Base-by-base conservation (phyloP, 2,113 vertebrate species). In the Danionella cerebrum region DNA sequence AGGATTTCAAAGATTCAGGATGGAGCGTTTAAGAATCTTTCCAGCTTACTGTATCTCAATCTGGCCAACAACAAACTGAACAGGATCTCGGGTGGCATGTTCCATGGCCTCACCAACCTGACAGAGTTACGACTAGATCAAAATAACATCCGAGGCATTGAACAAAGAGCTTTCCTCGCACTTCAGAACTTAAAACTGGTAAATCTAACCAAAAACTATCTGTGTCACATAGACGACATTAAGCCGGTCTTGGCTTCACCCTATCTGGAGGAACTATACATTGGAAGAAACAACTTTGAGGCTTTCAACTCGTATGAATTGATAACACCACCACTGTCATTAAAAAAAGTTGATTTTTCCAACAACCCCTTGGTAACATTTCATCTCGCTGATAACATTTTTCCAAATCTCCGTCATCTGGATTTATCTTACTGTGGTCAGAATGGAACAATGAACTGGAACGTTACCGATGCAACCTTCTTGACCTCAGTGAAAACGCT, bases 391-490 rank as follows among this genome's bases (percentile, higher is more conserved):
- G 74, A 80, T 3, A 55, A 80, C 11, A 24, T 83, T 27, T 84
- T 91, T 36, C 80, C 82, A 29, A 70, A 64, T 36, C 81, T 89
- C 9, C 67, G 72, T 36, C 47, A 10, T 1, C 48, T 90, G 5
- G 76, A 80, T 18, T 65, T 79, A 0, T 85, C 82, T 1, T 19
- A 69, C n/a, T 27, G 21, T 3, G 39, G 29, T 3, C 65, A 10
- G 41, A 80, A 74, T 29, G 42, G 22, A 2, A 14, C 4, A 3
- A 53, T 44, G 10, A 54, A 3, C 4, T 89, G 79, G 83, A 77
- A 85, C 0, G 31, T 89, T 6, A 48, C 50, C 44, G 79, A 78
- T 35, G 51, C 67, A 2, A 67, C 70, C 3, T 85, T 79, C 54
- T 54, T 88, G 2, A 66, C 78, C 44, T 51, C 8, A 3, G 69